These are phyloP conservation scores for Babylonia areolata DNA, from an alignment of 1,140 invertebrate genomes.

Conservation along the genomic window DNA sequence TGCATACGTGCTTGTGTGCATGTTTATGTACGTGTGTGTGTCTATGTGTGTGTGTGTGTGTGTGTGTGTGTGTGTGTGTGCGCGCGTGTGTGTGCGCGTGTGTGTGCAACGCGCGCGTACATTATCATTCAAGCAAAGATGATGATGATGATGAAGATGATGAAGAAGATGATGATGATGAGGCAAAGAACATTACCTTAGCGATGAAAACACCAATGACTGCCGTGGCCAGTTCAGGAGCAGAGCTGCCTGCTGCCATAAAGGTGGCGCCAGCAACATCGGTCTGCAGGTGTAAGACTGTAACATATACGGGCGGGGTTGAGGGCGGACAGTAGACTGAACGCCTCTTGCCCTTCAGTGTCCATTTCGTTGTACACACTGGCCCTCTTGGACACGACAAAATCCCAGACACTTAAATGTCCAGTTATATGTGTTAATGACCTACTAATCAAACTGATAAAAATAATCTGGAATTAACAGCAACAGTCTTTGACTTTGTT, in stretches of 20 bases:
- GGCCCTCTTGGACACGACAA: too few relatives aligned
- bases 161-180: too few relatives aligned
- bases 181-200: slow-evolving; percentile 77
- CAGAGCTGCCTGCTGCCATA: slow-evolving; percentile 88
- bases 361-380: too few relatives aligned
- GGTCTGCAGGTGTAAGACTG: slow-evolving; percentile 71
- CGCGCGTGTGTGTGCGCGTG: neutral
- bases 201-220: slow-evolving; percentile 97
- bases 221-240: slow-evolving; percentile 94
- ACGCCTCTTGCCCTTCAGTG: neutral
- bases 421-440: too few relatives aligned
- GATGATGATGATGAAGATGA: too few relatives aligned
- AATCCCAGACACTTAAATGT: too few relatives aligned
- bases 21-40: neutral
- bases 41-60: neutral
- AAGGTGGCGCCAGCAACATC: slow-evolving; percentile 78
- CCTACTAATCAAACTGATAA: too few relatives aligned
- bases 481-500: too few relatives aligned
- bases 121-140: too few relatives aligned
- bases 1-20: neutral
- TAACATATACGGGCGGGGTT: slow-evolving; percentile 42
- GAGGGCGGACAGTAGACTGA: neutral
- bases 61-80: neutral
- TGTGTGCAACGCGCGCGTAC: too few relatives aligned
- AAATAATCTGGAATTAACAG: too few relatives aligned